Evolutionary conservation across 2,113 vertebrate genomes (phyloP).

Genomic region (Psittacula cyanocephala): DNA sequence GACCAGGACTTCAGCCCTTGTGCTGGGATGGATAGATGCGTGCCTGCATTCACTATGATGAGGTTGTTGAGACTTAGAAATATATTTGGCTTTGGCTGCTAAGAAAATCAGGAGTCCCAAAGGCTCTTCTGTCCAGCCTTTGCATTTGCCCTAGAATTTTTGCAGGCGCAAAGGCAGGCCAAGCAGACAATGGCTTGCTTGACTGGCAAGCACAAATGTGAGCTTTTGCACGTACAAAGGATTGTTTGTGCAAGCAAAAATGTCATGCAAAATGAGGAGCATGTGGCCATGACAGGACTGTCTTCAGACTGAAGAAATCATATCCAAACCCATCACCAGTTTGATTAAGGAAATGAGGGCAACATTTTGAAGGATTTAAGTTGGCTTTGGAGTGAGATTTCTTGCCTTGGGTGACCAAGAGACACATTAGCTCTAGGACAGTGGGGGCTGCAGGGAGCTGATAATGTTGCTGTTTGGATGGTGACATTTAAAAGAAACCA

Average conservation of each 20-base stretch:
- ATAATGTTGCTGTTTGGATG: background rate
- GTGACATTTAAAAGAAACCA: background rate
- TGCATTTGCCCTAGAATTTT: conserved; percentile 57
- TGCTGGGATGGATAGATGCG: background rate
- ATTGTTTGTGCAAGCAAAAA: conserved; percentile 44
- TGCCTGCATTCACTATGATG: background rate
- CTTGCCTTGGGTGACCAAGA: background rate
- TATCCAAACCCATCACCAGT: background rate
- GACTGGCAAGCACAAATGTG: conserved; percentile 43
- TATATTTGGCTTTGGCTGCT: background rate
- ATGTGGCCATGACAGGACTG: conserved; percentile 11
- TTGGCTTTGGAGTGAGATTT: background rate
- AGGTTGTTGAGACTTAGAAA: background rate
- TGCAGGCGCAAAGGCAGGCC: conserved; percentile 26
- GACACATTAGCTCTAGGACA: background rate
- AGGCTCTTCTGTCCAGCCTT: conserved; percentile 33
- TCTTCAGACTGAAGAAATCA: conserved; percentile 11
- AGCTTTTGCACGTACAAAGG: conserved; percentile 39
- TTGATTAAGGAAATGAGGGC: conserved; percentile 8
- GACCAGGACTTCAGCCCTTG: background rate
- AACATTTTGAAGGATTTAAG: background rate
- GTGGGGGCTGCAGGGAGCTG: background rate
- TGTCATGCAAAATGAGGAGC: conserved; percentile 40
- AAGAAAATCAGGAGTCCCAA: conserved; percentile 10
- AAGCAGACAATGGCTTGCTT: conserved; percentile 33